These are phyloP conservation scores for Porites lobata DNA, from an alignment of 92 coral and sea anemone genomes.

Conservation along the genomic window DNA sequence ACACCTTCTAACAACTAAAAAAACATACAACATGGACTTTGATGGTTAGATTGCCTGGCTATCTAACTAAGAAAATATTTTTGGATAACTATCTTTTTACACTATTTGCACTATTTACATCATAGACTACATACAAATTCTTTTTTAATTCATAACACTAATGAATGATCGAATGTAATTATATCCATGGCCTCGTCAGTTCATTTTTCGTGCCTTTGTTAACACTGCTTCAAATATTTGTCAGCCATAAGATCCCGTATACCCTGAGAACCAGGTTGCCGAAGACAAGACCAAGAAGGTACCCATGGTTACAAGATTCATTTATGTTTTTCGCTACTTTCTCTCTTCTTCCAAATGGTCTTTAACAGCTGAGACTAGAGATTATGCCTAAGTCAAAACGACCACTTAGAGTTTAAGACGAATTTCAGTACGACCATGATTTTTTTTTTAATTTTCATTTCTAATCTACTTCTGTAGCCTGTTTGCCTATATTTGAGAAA, in stretches of 20 bases:
- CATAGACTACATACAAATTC: slow-evolving; percentile 21
- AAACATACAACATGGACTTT: background rate
- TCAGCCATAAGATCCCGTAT: background rate
- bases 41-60: slow-evolving; percentile 3
- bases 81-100: slow-evolving; percentile 23
- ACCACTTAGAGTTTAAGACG: no score
- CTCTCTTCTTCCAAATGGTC: no score
- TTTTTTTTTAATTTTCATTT: background rate
- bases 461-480: background rate
- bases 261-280: no score
- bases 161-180: background rate
- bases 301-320: no score
- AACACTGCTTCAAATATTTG: background rate
- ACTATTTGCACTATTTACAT: slow-evolving; percentile 10
- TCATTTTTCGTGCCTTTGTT: background rate
- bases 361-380: no score
- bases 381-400: background rate
- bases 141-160: background rate
- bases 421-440: no score
- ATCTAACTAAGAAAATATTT: slow-evolving; percentile 46
- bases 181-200: background rate
- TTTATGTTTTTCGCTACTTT: no score
- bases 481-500: background rate
- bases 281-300: no score
- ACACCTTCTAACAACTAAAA: slow-evolving; percentile 22